Conservation (phyloP, 1,140 invertebrate species). For the Stratiolaelaps scimitus region DNA sequence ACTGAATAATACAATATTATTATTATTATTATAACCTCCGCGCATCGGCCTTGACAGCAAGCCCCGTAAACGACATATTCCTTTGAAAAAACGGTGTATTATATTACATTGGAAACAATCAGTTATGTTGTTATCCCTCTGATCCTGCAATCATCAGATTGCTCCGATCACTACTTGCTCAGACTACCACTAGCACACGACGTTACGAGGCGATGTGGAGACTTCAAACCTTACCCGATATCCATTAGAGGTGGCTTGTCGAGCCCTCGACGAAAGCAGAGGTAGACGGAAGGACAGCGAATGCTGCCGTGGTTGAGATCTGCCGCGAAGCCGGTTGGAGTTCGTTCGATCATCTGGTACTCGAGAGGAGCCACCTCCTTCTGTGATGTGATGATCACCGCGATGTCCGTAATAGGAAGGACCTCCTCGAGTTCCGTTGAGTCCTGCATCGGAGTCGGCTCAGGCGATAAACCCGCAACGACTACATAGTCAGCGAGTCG, state of each 20-base stretch:
- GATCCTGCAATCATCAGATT: too few species aligned
- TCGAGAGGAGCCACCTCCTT: slow-evolving; percentile 70
- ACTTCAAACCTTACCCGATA: slow-evolving; percentile 73
- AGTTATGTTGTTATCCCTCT: too few species aligned
- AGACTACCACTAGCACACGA: too few species aligned
- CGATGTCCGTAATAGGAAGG: slow-evolving; percentile 85
- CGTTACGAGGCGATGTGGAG: too few species aligned
- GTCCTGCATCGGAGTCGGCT: slow-evolving; percentile 64
- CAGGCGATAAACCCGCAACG: slow-evolving; percentile 76
- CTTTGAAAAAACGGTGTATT: too few species aligned
- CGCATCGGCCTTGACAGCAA: too few species aligned
- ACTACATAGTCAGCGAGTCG: slow-evolving; percentile 78
- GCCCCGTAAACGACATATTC: too few species aligned
- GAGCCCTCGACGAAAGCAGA: slow-evolving; percentile 77
- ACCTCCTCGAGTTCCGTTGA: slow-evolving; percentile 57
- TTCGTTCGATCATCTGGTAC: slow-evolving; percentile 66
- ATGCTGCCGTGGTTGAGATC: slow-evolving; percentile 95
- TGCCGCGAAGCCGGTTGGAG: slow-evolving; percentile 69
- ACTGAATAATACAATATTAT: too few species aligned
- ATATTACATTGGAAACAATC: too few species aligned
- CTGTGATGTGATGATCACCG: slow-evolving; percentile 75
- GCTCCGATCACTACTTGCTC: too few species aligned
- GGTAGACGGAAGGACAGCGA: slow-evolving; percentile 74
- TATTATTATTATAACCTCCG: too few species aligned
- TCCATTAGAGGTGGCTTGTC: slow-evolving; percentile 94